Conservation (phyloP, 1,140 invertebrate species). For the Zaprionus ornatus region DNA sequence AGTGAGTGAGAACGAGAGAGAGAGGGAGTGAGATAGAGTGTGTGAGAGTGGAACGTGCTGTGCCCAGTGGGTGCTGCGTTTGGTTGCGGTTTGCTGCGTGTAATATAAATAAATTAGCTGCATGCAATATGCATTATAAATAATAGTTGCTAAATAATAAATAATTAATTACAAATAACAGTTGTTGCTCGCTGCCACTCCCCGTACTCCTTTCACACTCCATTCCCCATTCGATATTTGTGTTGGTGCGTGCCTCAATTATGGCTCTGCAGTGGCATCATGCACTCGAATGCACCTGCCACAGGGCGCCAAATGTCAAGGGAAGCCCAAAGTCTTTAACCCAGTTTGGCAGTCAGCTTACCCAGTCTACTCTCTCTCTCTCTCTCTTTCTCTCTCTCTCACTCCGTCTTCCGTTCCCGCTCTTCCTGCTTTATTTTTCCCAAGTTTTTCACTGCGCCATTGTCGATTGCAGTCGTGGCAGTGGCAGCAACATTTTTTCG, state of each 20-base stretch:
- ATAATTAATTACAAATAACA: conserved; percentile 54
- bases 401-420: neutral
- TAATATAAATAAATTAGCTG: conserved; percentile 70
- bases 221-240: conserved; percentile 45
- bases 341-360: conserved; percentile 46
- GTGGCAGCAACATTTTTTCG: conserved; percentile 32
- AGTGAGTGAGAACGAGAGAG: neutral
- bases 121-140: conserved; percentile 58
- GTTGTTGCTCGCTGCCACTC: neutral
- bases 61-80: neutral
- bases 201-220: neutral
- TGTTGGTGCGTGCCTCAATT: conserved; percentile 71
- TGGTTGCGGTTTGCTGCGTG: conserved; percentile 8
- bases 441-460: conserved; percentile 13
- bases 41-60: neutral
- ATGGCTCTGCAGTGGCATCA: conserved; percentile 51
- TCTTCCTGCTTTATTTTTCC: conserved; percentile 7
- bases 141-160: conserved; percentile 63
- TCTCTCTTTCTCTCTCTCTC: neutral
- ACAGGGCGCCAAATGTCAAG: conserved; percentile 68
- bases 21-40: neutral
- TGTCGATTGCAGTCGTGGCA: conserved; percentile 69
- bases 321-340: conserved; percentile 75
- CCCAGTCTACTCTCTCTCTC: neutral
- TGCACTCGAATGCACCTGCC: conserved; percentile 61